A percentile compares a stretch with the other conserved stretches of the same genome.
Evolutionary conservation across 2,113 vertebrate species (phyloP).

Genomic region (Catagonus wagneri): DNA sequence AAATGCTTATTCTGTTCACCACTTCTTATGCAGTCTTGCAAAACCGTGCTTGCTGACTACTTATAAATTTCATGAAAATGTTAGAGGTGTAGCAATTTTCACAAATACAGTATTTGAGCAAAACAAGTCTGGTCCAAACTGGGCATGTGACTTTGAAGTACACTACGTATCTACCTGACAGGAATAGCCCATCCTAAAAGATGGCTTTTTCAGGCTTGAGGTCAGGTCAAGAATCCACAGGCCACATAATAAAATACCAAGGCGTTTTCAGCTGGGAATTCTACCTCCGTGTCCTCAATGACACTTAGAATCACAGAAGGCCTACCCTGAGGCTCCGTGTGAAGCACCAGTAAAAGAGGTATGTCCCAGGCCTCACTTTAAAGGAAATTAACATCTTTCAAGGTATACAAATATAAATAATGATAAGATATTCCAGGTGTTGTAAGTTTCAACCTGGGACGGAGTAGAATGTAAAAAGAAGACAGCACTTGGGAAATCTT

Average conservation of each 20-base stretch:
- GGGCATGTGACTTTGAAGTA: neutral
- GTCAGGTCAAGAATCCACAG: neutral
- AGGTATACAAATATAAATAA: conserved; percentile 75
- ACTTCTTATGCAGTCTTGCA: neutral
- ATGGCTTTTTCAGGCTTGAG: neutral
- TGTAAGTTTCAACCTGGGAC: conserved; percentile 10
- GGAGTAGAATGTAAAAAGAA: neutral
- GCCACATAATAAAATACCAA: neutral
- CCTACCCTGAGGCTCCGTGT: neutral
- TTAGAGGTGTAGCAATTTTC: neutral
- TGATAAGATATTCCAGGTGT: neutral
- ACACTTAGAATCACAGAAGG: neutral
- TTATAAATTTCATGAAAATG: conserved; percentile 23
- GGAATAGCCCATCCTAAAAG: neutral
- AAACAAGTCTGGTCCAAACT: neutral
- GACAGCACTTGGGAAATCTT: neutral
- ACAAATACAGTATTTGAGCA: neutral
- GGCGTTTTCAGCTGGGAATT: neutral
- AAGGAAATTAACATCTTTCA: conserved; percentile 33
- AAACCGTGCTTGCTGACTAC: neutral
- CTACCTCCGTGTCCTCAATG: neutral
- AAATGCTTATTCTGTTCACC: neutral
- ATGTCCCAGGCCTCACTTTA: neutral
- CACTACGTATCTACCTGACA: neutral
- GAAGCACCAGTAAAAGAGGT: conserved; percentile 24